Percentiles rank a stretch among this genome's conserved stretches.
phyloP scores from a whole-genome alignment of 1,140 invertebrate genomes.

The Cydia strobilella region DNA sequence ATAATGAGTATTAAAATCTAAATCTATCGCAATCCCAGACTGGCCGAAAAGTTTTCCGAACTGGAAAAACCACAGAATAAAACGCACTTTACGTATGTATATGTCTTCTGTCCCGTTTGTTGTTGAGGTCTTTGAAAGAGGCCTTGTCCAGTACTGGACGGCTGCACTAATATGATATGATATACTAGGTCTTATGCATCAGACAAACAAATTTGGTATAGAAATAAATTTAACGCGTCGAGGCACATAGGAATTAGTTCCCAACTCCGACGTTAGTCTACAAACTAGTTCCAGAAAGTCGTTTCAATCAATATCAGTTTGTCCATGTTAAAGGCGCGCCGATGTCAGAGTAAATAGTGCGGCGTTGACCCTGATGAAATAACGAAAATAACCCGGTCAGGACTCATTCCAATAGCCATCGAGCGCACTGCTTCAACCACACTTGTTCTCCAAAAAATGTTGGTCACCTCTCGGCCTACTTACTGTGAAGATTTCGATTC shows the following conservation, averaged over 20 bases:
- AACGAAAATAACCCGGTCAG: conserved; percentile 65
- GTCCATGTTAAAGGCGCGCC: conserved; percentile 27
- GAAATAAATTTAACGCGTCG: background rate
- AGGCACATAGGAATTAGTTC: background rate
- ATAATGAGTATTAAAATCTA: too few species aligned
- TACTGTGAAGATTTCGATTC: too few species aligned
- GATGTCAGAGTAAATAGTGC: conserved; percentile 57
- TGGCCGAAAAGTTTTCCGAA: too few species aligned
- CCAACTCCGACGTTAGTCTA: background rate
- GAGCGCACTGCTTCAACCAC: background rate
- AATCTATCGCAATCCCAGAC: too few species aligned
- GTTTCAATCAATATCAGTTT: conserved; percentile 29
- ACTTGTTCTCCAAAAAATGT: background rate
- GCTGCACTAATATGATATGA: too few species aligned
- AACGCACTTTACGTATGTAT: too few species aligned
- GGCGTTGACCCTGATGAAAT: conserved; percentile 62
- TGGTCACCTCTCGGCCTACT: too few species aligned
- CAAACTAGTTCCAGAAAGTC: conserved; percentile 35
- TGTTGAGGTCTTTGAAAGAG: too few species aligned
- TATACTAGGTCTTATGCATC: background rate
- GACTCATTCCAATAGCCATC: conserved; percentile 35
- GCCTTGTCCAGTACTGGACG: too few species aligned
- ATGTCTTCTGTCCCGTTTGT: too few species aligned
- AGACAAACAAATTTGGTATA: too few species aligned
- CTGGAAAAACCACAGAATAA: too few species aligned